Percentiles rank a stretch among this genome's conserved stretches.
phyloP scores from a whole-genome alignment of 2,113 vertebrate species.

The Grantiella picta region DNA sequence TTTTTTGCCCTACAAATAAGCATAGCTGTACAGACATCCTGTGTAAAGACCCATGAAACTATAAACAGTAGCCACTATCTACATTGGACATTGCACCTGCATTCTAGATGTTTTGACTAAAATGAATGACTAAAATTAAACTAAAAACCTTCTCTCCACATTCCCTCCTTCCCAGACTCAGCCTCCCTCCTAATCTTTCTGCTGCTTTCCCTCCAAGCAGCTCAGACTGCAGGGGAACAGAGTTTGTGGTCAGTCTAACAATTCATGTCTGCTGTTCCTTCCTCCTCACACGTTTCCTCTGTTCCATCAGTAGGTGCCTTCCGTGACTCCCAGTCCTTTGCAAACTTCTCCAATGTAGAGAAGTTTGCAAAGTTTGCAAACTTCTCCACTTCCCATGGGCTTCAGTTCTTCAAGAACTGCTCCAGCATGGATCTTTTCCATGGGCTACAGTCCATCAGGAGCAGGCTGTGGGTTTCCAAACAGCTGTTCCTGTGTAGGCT shows the following conservation, averaged over 20 bases:
- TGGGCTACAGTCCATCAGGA: not conserved
- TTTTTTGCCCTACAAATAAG: not conserved
- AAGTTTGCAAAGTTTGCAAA: not conserved
- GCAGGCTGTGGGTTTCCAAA: not conserved
- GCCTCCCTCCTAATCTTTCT: not conserved
- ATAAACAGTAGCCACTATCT: not conserved
- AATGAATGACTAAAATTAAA: not conserved
- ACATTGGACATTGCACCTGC: not conserved
- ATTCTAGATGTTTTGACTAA: not conserved
- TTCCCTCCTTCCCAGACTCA: not conserved
- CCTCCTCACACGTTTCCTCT: not conserved
- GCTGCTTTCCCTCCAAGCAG: not conserved
- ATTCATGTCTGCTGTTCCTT: not conserved
- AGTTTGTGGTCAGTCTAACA: not conserved
- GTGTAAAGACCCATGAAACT: not conserved
- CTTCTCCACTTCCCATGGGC: not conserved
- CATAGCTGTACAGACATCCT: not conserved
- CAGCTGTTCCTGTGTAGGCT: not conserved
- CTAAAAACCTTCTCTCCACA: not conserved
- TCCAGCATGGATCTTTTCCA: not conserved
- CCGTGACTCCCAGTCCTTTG: not conserved
- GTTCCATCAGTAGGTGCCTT: accelerated
- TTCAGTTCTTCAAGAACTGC: not conserved
- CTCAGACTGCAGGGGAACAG: accelerated
- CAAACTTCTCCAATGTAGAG: not conserved